Conservation (phyloP, 1,140 invertebrate genomes). For the Orius insidiosus region DNA sequence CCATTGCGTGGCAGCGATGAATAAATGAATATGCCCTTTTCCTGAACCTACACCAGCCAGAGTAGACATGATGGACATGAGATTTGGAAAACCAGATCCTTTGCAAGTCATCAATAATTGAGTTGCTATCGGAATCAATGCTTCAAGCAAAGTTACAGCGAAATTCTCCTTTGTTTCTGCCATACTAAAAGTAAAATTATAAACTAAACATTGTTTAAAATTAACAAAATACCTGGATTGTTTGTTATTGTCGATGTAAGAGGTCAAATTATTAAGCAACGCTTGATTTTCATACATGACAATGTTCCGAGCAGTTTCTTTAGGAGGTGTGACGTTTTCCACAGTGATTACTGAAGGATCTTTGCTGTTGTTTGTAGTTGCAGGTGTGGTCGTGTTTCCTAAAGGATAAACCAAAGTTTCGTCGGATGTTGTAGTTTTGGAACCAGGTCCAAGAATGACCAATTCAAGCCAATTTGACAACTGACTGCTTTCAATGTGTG, state of each 20-base stretch:
- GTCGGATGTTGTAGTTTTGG: conserved; percentile 19
- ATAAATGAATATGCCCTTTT: conserved; percentile 57
- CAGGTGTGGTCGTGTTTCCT: conserved; percentile 8
- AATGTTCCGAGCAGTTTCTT: conserved; percentile 16
- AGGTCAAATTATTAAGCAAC: conserved; percentile 51
- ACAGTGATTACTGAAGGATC: conserved; percentile 3
- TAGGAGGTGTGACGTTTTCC: conserved; percentile 4
- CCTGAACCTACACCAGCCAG: conserved; percentile 64
- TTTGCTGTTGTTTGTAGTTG: conserved; percentile 2
- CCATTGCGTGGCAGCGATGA: conserved; percentile 65
- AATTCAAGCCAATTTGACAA: conserved; percentile 52
- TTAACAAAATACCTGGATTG: not conserved
- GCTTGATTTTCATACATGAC: conserved; percentile 46
- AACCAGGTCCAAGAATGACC: conserved; percentile 39
- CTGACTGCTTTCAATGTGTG: conserved; percentile 40
- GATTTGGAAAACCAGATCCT: conserved; percentile 55
- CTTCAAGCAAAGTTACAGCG: conserved; percentile 50
- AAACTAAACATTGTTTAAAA: not conserved
- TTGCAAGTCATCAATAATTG: conserved; percentile 47
- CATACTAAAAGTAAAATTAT: conserved; percentile 26
- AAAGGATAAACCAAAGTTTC: conserved; percentile 1
- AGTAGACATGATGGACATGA: conserved; percentile 67
- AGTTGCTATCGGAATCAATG: conserved; percentile 56
- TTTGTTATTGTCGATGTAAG: conserved; percentile 33
- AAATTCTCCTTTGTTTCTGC: conserved; percentile 31